Evolutionary conservation across 2,888 invertebrate genomes (phyloP).

Genomic region (Norana najaformis): DNA sequence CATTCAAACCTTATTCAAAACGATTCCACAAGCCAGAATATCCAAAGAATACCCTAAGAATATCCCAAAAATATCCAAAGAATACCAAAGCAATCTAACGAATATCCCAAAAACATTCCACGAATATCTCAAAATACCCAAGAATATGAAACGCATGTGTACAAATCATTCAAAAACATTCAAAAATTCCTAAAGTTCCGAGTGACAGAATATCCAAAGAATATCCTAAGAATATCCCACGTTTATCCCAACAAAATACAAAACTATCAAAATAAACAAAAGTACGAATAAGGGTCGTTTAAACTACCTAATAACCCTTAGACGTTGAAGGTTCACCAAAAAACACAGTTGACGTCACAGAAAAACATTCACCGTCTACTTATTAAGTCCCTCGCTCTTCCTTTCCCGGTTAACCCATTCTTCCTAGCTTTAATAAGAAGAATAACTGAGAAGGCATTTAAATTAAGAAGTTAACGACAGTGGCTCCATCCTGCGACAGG

Average conservation of each 20-base stretch:
- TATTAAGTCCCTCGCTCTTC: neutral
- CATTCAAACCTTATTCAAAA: neutral
- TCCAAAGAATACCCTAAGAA: neutral
- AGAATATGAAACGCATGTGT: too few species aligned
- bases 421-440: neutral
- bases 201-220: neutral
- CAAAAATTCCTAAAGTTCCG: neutral
- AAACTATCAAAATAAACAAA: neutral
- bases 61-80: neutral
- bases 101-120: too few species aligned
- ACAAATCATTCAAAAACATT: too few species aligned
- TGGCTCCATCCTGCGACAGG: neutral
- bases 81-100: neutral
- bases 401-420: neutral
- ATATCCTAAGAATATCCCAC: neutral
- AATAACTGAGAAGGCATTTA: neutral
- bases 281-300: neutral
- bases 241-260: neutral
- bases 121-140: too few species aligned
- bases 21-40: neutral
- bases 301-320: neutral
- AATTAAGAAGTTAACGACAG: neutral
- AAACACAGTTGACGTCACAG: neutral
- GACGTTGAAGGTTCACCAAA: neutral
- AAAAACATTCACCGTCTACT: neutral